Conservation (phyloP, 1,140 invertebrate genomes). For the Calosoma granatense region DNA sequence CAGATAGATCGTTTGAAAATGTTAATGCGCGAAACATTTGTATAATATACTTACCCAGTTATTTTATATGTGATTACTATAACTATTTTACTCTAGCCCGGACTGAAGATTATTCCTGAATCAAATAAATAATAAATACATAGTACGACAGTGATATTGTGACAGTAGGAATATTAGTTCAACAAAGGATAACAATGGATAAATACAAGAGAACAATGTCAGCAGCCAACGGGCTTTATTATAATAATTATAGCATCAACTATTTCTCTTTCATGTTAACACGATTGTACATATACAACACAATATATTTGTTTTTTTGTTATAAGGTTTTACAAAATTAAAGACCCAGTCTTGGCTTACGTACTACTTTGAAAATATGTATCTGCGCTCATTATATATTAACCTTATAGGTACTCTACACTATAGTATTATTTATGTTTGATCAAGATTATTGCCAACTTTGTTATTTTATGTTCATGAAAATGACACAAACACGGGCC, state of each 20-base stretch:
- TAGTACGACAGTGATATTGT: too few relatives aligned
- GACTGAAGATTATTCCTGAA: too few relatives aligned
- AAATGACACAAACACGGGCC: not conserved
- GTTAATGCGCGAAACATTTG: too few relatives aligned
- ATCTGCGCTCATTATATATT: not conserved
- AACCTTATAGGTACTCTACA: not conserved
- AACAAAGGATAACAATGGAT: too few relatives aligned
- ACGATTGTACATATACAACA: slow-evolving; percentile 3
- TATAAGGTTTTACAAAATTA: slow-evolving; percentile 5
- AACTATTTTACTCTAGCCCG: too few relatives aligned
- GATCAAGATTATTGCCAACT: slow-evolving; percentile 4
- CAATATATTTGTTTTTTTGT: not conserved
- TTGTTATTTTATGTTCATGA: not conserved
- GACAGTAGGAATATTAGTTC: too few relatives aligned
- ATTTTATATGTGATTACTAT: too few relatives aligned
- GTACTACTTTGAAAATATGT: slow-evolving; percentile 5
- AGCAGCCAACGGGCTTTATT: slow-evolving; percentile 6
- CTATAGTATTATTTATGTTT: slow-evolving; percentile 3
- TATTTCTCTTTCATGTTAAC: not conserved
- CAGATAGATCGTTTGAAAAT: too few relatives aligned
- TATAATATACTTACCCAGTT: too few relatives aligned
- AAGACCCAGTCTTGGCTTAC: not conserved
- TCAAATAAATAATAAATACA: too few relatives aligned
- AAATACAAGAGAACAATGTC: not conserved
- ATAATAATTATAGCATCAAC: not conserved